A percentile compares a stretch with the other conserved stretches of the same genome.
Conservation (phyloP, 2,888 invertebrate species). For the Tridacna gigas region DNA sequence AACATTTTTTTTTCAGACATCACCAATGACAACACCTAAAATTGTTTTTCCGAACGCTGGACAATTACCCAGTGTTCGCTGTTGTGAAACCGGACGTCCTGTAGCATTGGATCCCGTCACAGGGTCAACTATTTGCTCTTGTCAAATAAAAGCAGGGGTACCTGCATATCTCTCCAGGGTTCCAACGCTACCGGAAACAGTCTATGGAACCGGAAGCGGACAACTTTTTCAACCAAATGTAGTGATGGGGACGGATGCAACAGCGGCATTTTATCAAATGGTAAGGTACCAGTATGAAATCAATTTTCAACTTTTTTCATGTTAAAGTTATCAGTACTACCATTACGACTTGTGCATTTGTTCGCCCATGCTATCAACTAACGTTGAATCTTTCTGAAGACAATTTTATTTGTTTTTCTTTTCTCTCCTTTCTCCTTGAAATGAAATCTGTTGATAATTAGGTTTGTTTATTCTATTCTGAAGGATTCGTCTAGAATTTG, state of each 20-base stretch:
- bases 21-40: conserved; percentile 20
- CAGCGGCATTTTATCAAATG: conserved; percentile 67
- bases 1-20: background rate
- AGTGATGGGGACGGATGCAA: conserved; percentile 57
- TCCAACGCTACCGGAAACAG: conserved; percentile 42
- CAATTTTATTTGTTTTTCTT: too few species aligned
- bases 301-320: too few species aligned
- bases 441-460: too few species aligned
- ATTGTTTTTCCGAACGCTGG: conserved; percentile 3
- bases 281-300: conserved; percentile 38
- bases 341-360: too few species aligned
- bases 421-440: too few species aligned
- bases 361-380: background rate
- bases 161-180: conserved; percentile 64
- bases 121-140: conserved; percentile 66
- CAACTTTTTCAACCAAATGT: conserved; percentile 43
- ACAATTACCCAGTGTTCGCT: conserved; percentile 15
- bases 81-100: conserved; percentile 66
- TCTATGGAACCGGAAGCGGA: conserved; percentile 35
- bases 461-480: too few species aligned
- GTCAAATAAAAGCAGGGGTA: conserved; percentile 64
- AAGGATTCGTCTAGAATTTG: too few species aligned
- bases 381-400: too few species aligned
- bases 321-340: too few species aligned
- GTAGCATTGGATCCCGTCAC: conserved; percentile 67